Evolutionary conservation across 2,888 invertebrate genomes (phyloP).

Genomic region (Rhagium mordax): DNA sequence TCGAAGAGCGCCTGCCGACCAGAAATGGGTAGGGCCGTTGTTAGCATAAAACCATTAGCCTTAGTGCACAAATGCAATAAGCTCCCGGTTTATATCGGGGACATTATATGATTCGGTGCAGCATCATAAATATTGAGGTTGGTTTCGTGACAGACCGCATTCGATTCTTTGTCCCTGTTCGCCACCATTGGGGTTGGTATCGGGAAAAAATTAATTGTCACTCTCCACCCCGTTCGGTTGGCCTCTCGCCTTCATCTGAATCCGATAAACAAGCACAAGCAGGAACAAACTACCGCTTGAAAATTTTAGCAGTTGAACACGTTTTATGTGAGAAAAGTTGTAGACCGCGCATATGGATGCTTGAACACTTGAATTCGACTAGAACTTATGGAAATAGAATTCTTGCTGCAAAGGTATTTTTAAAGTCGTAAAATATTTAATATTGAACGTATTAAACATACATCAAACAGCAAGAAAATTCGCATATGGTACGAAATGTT

Average conservation of each 20-base stretch:
- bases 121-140: conserved; percentile 50
- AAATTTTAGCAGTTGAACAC: neutral
- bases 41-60: conserved; percentile 32
- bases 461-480: too few species aligned
- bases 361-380: neutral
- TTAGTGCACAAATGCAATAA: conserved; percentile 31
- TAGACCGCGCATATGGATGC: neutral
- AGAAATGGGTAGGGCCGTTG: conserved; percentile 4
- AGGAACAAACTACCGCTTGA: neutral
- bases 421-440: too few species aligned
- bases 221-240: conserved; percentile 35
- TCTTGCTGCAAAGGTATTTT: too few species aligned
- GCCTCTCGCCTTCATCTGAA: neutral
- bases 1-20: neutral
- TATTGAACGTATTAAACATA: too few species aligned
- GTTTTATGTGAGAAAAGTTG: neutral
- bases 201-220: conserved; percentile 48
- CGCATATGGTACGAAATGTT: too few species aligned
- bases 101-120: conserved; percentile 41
- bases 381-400: neutral
- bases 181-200: conserved; percentile 33
- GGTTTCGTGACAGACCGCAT: conserved; percentile 53
- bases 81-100: conserved; percentile 35
- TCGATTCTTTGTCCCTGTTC: conserved; percentile 38
- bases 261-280: neutral